Base-by-base conservation (phyloP, 2,797 vertebrate genomes). In the Molossus alvarezi region DNA sequence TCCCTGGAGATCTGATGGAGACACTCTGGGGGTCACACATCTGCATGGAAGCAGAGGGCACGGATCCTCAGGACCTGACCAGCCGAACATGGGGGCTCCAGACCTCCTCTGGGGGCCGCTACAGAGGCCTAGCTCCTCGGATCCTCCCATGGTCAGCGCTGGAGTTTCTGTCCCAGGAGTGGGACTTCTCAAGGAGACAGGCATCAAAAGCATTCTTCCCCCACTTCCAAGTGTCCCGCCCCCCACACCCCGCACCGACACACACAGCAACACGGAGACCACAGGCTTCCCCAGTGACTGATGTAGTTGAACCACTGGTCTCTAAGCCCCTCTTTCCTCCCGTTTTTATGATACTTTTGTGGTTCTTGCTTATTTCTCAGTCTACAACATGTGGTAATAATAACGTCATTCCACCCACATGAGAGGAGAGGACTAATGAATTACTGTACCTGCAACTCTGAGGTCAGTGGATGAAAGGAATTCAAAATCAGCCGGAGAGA, bases 401-500 rank as follows among this genome's bases (percentile, higher is more conserved):
- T 21, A 82, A 69, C 82, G 87, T 67, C 64, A 53, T 92, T 76
- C 90, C 71, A 64, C 75, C 90, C 91, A 86, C 88, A 76, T 77
- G 76, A 91, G 20, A 81, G 76, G 76, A 58, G 81, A 55, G 71
- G 84, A 57, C 84, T 58, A 57, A 91, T 9, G n/a, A 88, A n/a
- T 77, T 53, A 67, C 62, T 6, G 15, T 55, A 57, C 58, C 85
- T 92, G 79, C 29, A 57, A 17, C 25, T 65, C 87, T 3, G 88
- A 81, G 60, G 62, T 72, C n/a, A 0, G 8, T 45, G 65, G 75
- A 80, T 89, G 71, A 93, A 93, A 96, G 73, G 57, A 82, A 96
- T 82, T 96, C 85, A 85, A 89, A 90, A 90, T 67, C 71, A 88
- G 51, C 86, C 45, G 21, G 64, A 73, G 90, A 75, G 80, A 73